phyloP scores from a whole-genome alignment of 2,113 vertebrate genomes.

The Odontophorus gujanensis region DNA sequence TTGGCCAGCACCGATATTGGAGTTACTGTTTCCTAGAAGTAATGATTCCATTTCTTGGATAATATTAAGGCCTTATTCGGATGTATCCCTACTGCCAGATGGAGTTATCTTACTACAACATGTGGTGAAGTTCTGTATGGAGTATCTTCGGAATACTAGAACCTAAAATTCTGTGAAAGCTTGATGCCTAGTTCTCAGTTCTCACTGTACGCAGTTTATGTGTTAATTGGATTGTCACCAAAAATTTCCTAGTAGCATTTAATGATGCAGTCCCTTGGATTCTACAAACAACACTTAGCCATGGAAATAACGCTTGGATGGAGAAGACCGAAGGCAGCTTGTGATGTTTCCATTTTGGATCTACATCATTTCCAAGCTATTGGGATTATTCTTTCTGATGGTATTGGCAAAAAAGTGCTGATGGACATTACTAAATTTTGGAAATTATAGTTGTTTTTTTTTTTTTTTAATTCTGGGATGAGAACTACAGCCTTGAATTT shows the following conservation, averaged over 20 bases:
- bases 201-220: constrained; percentile 67
- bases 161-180: constrained; percentile 74
- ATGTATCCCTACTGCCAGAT: constrained; percentile 85
- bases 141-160: constrained; percentile 80
- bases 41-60: constrained; percentile 81
- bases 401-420: constrained; percentile 76
- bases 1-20: constrained; percentile 78
- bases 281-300: constrained; percentile 77
- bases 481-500: constrained; percentile 73
- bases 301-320: constrained; percentile 79
- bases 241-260: constrained; percentile 70
- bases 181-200: constrained; percentile 70
- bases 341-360: constrained; percentile 80
- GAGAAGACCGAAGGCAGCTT: constrained; percentile 78
- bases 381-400: constrained; percentile 81
- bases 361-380: constrained; percentile 76
- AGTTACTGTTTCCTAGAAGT: constrained; percentile 81
- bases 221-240: constrained; percentile 79
- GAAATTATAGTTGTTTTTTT: constrained; percentile 77
- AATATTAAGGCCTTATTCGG: constrained; percentile 86
- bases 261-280: constrained; percentile 78
- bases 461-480: constrained; percentile 75
- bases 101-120: constrained; percentile 80
- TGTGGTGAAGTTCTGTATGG: constrained; percentile 76
- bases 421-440: constrained; percentile 77